phyloP scores from a whole-genome alignment of 2,113 vertebrate species.

The Oryzias javanicus region DNA sequence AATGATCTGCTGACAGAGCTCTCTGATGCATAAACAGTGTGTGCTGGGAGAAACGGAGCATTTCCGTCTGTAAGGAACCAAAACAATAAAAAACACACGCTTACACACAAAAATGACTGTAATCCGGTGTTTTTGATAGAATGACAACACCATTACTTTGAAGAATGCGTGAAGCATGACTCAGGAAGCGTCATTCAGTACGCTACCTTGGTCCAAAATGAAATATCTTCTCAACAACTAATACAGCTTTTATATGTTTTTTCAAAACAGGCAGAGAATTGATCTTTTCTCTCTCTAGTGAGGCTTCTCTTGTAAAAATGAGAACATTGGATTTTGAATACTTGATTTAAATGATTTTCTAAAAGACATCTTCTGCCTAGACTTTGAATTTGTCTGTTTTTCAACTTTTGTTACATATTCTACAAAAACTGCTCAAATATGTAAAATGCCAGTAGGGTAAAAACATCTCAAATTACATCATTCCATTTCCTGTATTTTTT shows the following conservation, averaged over 20 bases:
- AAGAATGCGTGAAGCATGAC: neutral
- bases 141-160: too few relatives aligned
- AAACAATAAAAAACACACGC: too few relatives aligned
- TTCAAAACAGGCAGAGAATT: neutral
- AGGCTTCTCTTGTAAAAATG: constrained; percentile 13
- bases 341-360: neutral
- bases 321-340: constrained; percentile 6
- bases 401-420: too few relatives aligned
- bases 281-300: neutral
- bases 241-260: neutral
- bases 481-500: too few relatives aligned
- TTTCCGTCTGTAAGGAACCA: too few relatives aligned
- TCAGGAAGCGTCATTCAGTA: neutral
- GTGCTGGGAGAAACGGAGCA: too few relatives aligned
- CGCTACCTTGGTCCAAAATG: neutral
- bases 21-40: too few relatives aligned
- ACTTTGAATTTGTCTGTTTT: neutral
- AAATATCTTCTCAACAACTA: neutral
- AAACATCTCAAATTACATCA: too few relatives aligned
- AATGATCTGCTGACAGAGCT: constrained; percentile 1
- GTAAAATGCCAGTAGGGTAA: too few relatives aligned
- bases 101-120: too few relatives aligned
- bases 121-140: too few relatives aligned
- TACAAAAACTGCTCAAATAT: too few relatives aligned
- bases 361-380: neutral